A percentile compares a stretch with the other conserved stretches of the same genome.
Conservation (phyloP, 2,888 invertebrate species). For the Trichopoda pennipes region DNA sequence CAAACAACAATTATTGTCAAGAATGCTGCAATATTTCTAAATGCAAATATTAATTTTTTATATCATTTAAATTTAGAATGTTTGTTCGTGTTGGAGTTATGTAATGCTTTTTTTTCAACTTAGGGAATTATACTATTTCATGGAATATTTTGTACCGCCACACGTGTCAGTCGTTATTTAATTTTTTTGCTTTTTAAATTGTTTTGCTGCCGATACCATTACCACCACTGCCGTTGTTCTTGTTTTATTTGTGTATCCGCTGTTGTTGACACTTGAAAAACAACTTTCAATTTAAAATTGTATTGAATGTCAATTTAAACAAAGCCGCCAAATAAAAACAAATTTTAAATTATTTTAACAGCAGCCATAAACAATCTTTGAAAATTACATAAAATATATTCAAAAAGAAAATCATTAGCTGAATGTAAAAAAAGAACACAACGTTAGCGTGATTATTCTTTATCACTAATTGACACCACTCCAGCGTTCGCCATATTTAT, state of each 20-base stretch:
- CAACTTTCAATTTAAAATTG: constrained; percentile 58
- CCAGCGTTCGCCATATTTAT: no score
- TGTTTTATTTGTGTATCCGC: constrained; percentile 10
- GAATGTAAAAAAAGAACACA: background rate
- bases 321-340: constrained; percentile 36
- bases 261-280: constrained; percentile 58
- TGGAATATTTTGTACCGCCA: constrained; percentile 17
- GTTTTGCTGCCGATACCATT: background rate
- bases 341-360: background rate
- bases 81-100: no score
- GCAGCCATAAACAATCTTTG: background rate
- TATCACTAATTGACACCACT: no score
- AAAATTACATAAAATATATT: background rate
- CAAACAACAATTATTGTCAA: no score
- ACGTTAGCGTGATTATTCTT: background rate
- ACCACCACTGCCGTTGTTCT: constrained; percentile 20
- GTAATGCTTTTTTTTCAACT: no score
- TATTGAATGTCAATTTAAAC: constrained; percentile 54
- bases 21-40: no score
- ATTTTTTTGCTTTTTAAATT: background rate
- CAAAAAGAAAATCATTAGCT: no score
- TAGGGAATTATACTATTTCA: background rate
- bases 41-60: no score
- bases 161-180: constrained; percentile 39
- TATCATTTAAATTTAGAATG: no score